Conservation (phyloP, 1,140 invertebrate species). For the Leptoteleia sp. region DNA sequence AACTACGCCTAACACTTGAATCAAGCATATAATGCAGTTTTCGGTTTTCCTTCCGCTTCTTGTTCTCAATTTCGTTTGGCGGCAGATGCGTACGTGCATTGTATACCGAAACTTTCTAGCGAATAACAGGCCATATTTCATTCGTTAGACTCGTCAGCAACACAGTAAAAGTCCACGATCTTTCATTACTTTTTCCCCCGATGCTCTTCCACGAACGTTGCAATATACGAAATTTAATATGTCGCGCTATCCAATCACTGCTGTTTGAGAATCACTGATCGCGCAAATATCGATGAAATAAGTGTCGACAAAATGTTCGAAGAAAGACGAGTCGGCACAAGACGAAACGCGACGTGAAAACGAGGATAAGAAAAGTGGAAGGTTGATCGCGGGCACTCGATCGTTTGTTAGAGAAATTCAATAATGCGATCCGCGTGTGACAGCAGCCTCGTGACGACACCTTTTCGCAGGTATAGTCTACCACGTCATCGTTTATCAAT, state of each 20-base stretch:
- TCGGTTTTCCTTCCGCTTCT: conserved; percentile 56
- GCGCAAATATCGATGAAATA: conserved; percentile 48
- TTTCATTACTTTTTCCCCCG: conserved; percentile 37
- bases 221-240: conserved; percentile 18
- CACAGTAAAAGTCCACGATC: conserved; percentile 37
- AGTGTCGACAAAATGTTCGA: conserved; percentile 45
- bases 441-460: conserved; percentile 61
- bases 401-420: conserved; percentile 76
- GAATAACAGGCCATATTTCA: conserved; percentile 67
- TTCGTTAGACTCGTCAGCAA: conserved; percentile 65
- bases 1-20: conserved; percentile 52
- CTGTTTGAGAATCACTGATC: conserved; percentile 42
- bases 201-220: conserved; percentile 8
- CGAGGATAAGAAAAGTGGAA: conserved; percentile 51
- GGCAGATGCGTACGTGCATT: conserved; percentile 70
- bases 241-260: not conserved
- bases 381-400: conserved; percentile 64
- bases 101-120: conserved; percentile 52
- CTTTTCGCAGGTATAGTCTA: conserved; percentile 56
- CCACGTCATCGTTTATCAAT: conserved; percentile 73
- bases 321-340: conserved; percentile 49
- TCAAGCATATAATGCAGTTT: conserved; percentile 65
- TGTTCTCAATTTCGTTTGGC: conserved; percentile 73
- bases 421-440: conserved; percentile 73
- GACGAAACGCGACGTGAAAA: conserved; percentile 38